These are phyloP conservation scores for Leuciscus idus DNA, from an alignment of 2,113 vertebrate genomes.

Conservation along the genomic window DNA sequence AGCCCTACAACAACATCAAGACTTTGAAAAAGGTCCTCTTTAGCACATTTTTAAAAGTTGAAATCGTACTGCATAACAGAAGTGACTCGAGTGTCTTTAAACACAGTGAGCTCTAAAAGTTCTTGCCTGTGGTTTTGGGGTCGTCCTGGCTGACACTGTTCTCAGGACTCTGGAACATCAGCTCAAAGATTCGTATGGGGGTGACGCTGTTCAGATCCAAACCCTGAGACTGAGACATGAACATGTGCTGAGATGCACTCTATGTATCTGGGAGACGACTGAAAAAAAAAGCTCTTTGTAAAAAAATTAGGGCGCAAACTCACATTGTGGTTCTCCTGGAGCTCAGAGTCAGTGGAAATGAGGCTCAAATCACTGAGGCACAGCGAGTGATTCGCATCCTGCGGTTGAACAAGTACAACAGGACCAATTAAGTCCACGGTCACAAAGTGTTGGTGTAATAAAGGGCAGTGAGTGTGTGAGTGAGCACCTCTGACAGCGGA, in stretches of 20 bases:
- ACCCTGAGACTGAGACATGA: conserved; percentile 79
- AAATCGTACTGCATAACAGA: not conserved
- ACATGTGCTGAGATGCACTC: not conserved
- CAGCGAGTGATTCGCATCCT: conserved; percentile 97
- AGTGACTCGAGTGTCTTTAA: not conserved
- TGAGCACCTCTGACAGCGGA: conserved; percentile 84
- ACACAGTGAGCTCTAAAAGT: not conserved
- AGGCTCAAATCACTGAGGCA: conserved; percentile 96
- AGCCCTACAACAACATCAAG: no score
- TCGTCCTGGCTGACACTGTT: conserved; percentile 85
- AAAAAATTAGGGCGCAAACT: conserved; percentile 60
- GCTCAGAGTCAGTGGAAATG: conserved; percentile 93
- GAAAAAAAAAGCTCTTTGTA: conserved; percentile 5
- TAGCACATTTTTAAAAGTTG: not conserved
- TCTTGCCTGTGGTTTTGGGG: conserved; percentile 81
- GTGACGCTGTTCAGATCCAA: conserved; percentile 90
- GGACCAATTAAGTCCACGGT: not conserved
- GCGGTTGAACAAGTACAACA: conserved; percentile 56
- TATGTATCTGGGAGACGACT: not conserved
- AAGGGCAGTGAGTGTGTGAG: not conserved
- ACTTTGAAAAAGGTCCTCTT: no score
- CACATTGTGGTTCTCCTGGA: conserved; percentile 89
- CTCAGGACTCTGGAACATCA: conserved; percentile 95
- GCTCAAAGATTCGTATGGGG: conserved; percentile 93
- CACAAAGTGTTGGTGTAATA: not conserved